Conservation (phyloP, 2,113 vertebrate genomes). For the Lamprotornis superbus region DNA sequence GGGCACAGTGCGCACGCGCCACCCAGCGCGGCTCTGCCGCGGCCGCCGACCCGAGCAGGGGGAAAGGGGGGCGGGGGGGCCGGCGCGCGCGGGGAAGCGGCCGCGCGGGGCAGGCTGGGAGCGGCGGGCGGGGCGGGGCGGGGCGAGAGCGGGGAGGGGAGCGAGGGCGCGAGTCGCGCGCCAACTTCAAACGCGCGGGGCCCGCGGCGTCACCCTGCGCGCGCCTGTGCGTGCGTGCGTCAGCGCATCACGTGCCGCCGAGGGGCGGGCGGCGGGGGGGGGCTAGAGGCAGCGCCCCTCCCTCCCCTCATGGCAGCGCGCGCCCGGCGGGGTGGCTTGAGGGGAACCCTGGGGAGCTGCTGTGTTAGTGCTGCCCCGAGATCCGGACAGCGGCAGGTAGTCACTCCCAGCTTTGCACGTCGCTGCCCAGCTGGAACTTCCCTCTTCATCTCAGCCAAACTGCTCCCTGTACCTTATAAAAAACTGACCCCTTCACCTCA, state of each 20-base stretch:
- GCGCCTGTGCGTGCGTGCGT: neutral
- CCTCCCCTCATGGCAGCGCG: neutral
- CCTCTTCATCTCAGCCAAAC: neutral
- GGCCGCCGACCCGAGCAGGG: too few relatives aligned
- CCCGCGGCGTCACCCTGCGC: neutral
- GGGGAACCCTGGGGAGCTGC: rapidly evolving
- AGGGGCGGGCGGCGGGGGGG: neutral
- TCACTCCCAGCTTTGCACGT: neutral
- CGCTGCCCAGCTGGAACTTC: neutral
- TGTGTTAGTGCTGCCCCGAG: rapidly evolving
- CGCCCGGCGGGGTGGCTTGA: neutral
- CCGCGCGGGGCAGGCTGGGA: too few relatives aligned
- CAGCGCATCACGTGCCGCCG: neutral
- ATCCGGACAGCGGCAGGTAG: rapidly evolving
- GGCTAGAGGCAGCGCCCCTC: neutral
- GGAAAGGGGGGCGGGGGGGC: too few relatives aligned
- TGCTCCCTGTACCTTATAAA: too few relatives aligned
- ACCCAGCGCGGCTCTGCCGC: too few relatives aligned
- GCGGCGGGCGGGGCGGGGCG: too few relatives aligned
- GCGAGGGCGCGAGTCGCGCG: too few relatives aligned
- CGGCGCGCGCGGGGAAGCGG: too few relatives aligned
- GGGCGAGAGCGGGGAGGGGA: too few relatives aligned
- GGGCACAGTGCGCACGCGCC: too few relatives aligned
- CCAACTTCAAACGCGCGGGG: neutral
- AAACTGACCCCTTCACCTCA: too few relatives aligned